Evolutionary conservation across 2,797 vertebrate species (phyloP).

Genomic region (Rhynchotus rufescens): DNA sequence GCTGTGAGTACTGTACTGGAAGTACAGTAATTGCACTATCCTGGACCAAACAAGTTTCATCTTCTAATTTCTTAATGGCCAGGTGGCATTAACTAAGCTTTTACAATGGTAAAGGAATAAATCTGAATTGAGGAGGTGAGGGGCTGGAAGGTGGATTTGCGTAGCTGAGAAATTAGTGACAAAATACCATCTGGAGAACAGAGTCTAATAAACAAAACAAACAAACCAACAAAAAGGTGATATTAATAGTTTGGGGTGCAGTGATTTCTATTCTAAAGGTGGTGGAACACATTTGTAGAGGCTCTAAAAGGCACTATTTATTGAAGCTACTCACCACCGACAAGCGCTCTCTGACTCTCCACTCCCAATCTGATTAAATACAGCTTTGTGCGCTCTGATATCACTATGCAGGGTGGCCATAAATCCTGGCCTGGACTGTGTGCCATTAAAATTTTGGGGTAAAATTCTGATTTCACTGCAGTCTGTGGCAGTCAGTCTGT

Average conservation of each 20-base stretch:
- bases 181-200: not conserved
- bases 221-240: not conserved
- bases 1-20: not conserved
- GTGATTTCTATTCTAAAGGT: not conserved
- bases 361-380: conserved; percentile 25
- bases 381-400: not conserved
- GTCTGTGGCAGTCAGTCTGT: not conserved
- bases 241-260: not conserved
- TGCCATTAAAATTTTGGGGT: not conserved
- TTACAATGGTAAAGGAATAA: not conserved
- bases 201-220: not conserved
- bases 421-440: conserved; percentile 34
- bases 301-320: not conserved
- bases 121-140: conserved; percentile 49
- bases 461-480: not conserved
- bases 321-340: not conserved
- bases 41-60: not conserved
- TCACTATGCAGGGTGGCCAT: not conserved
- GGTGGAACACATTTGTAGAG: not conserved
- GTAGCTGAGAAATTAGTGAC: conserved; percentile 14
- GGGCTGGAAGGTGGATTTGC: conserved; percentile 13
- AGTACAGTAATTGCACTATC: not conserved
- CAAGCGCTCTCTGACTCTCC: not conserved
- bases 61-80: not conserved
- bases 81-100: not conserved